Evolutionary conservation across 2,888 invertebrate genomes (phyloP).

Genomic region (Caradrina kadenii): DNA sequence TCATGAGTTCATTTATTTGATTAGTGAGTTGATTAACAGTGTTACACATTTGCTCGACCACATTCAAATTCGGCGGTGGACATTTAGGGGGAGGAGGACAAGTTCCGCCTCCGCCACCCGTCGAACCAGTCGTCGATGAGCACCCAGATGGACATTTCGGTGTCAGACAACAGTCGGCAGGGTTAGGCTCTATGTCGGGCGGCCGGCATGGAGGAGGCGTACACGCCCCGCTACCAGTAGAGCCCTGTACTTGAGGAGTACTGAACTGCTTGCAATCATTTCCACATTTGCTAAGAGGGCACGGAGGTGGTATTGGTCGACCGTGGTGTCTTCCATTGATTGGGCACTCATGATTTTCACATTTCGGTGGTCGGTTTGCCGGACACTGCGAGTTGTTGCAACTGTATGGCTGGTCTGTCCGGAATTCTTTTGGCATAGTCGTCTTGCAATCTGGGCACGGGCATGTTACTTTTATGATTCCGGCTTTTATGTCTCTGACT

Average conservation of each 20-base stretch:
- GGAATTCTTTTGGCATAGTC: conserved; percentile 71
- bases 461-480: conserved; percentile 80
- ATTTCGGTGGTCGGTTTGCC: conserved; percentile 75
- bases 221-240: background rate
- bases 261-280: conserved; percentile 67
- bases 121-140: conserved; percentile 58
- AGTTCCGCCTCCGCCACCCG: background rate
- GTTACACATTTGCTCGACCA: conserved; percentile 73
- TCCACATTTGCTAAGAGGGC: conserved; percentile 69
- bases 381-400: conserved; percentile 78
- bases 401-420: conserved; percentile 73
- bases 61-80: conserved; percentile 2
- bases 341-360: conserved; percentile 68
- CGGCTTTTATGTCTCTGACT: conserved; percentile 80
- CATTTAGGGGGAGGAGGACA: too few species aligned
- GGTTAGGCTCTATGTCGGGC: background rate
- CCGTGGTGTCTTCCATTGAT: conserved; percentile 43
- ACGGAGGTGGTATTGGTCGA: conserved; percentile 21
- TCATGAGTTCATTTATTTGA: conserved; percentile 71
- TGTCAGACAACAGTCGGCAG: conserved; percentile 39
- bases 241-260: conserved; percentile 44
- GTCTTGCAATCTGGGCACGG: conserved; percentile 84
- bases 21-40: conserved; percentile 71
- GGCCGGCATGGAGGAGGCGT: conserved; percentile 21
- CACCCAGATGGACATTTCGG: conserved; percentile 48